A percentile compares a stretch with the other conserved stretches of the same genome.
Conservation (phyloP, 2,113 vertebrate genomes). For the Rynchops niger region DNA sequence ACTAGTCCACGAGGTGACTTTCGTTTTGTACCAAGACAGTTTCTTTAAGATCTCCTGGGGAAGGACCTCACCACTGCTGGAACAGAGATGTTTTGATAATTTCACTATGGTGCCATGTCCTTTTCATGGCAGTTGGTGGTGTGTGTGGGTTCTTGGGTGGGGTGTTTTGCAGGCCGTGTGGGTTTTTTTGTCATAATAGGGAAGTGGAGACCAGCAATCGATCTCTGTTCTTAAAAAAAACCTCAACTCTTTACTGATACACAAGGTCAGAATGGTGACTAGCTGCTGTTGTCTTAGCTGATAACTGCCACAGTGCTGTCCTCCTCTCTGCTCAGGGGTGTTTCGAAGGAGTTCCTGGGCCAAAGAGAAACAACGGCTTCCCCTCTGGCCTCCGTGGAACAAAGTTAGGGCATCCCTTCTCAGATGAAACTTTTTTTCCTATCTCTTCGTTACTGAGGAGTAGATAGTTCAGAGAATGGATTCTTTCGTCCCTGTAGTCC, state of each 20-base stretch:
- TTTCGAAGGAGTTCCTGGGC: background rate
- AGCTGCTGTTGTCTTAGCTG: background rate
- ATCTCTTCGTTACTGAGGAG: background rate
- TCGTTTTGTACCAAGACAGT: background rate
- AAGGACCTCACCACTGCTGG: background rate
- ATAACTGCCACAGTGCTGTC: background rate
- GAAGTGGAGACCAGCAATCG: background rate
- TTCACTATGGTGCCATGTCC: background rate
- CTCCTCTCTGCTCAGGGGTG: background rate
- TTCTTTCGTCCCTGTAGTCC: background rate
- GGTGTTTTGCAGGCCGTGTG: background rate
- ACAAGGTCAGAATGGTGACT: background rate
- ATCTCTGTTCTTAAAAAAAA: background rate
- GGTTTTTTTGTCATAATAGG: background rate
- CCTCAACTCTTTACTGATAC: background rate
- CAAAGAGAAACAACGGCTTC: background rate
- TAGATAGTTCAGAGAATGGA: background rate
- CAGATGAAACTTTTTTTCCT: background rate
- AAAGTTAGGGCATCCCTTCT: background rate
- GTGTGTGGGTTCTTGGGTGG: background rate
- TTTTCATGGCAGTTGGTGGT: background rate
- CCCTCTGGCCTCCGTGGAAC: background rate
- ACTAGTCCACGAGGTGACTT: background rate
- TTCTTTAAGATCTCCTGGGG: background rate
- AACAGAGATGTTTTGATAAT: background rate